Conservation (phyloP, 2,797 vertebrate genomes). For the Prionace glauca region DNA sequence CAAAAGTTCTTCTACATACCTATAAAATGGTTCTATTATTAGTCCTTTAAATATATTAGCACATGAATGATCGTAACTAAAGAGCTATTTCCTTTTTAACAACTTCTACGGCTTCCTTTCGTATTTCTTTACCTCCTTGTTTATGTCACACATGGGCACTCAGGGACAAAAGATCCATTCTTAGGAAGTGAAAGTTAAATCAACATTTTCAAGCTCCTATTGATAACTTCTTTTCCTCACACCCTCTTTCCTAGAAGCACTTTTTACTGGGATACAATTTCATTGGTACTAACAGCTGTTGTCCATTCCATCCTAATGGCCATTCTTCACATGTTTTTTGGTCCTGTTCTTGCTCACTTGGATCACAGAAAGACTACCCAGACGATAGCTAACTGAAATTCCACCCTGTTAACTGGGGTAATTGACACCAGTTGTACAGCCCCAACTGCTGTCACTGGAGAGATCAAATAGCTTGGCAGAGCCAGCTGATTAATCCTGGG, state of each 20-base stretch:
- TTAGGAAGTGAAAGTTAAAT: neutral
- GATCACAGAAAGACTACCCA: neutral
- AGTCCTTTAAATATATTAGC: neutral
- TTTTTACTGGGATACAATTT: neutral
- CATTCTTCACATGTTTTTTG: neutral
- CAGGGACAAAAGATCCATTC: neutral
- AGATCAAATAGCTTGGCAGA: neutral
- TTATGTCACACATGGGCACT: neutral
- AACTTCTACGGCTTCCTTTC: neutral
- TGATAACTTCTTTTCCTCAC: neutral
- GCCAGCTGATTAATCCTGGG: neutral
- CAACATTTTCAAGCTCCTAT: neutral
- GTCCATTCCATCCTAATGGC: too few species aligned
- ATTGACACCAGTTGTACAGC: neutral
- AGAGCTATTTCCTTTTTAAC: conserved; percentile 6
- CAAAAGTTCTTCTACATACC: neutral
- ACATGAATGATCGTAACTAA: neutral
- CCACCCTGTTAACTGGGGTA: neutral
- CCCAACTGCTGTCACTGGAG: neutral
- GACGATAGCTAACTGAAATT: neutral
- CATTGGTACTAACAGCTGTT: neutral
- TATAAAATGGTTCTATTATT: neutral
- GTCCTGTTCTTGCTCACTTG: neutral
- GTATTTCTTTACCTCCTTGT: neutral
- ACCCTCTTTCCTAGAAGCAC: neutral